Evolutionary conservation across 1,140 invertebrate species (phyloP).

Genomic region (Tribolium castaneum): DNA sequence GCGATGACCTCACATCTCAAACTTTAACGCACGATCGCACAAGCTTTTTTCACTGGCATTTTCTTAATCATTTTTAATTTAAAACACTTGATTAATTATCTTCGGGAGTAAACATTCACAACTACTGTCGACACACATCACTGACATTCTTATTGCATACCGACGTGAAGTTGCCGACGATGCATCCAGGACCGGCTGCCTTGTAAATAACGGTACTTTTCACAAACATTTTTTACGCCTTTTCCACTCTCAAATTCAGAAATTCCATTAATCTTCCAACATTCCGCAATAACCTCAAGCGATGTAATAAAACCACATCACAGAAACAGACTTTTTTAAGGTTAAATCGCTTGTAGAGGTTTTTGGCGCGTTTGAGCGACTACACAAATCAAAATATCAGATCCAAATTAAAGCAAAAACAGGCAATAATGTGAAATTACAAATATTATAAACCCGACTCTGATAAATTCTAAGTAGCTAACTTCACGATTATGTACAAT

Average conservation of each 20-base stretch:
- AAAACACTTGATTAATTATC: slow-evolving; percentile 33
- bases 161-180: slow-evolving; percentile 33
- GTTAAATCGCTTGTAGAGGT: not conserved
- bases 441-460: not conserved
- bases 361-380: not conserved
- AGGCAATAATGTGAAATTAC: not conserved
- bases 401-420: not conserved
- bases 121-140: slow-evolving; percentile 26
- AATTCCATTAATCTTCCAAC: not conserved
- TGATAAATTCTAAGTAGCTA: not conserved
- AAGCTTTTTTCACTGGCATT: not conserved
- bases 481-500: not conserved
- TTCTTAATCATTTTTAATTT: slow-evolving; percentile 36
- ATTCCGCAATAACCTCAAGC: not conserved
- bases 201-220: not conserved
- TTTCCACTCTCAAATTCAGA: not conserved
- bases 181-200: slow-evolving; percentile 18
- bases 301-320: not conserved
- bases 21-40: slow-evolving; percentile 15
- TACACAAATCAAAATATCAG: not conserved
- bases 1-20: slow-evolving; percentile 22
- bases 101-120: slow-evolving; percentile 27
- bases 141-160: slow-evolving; percentile 33
- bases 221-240: not conserved
- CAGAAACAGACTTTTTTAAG: too few species aligned